Conservation (phyloP, 1,140 invertebrate genomes). For the Sarcophaga bullata region DNA sequence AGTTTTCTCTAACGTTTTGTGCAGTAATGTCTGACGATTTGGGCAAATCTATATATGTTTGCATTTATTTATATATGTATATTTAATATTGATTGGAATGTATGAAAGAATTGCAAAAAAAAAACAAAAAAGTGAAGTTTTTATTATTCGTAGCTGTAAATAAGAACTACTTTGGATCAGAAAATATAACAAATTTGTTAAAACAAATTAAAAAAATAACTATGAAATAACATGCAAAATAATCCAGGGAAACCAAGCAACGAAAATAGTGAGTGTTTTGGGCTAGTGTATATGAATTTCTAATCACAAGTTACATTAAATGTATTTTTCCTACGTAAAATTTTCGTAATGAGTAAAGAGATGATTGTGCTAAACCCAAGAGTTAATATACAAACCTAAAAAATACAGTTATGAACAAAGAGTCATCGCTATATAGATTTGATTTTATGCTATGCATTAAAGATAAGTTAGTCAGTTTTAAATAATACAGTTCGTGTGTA, state of each 20-base stretch:
- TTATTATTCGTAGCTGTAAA: constrained; percentile 4
- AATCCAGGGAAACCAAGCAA: background rate
- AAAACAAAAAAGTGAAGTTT: constrained; percentile 28
- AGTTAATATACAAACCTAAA: background rate
- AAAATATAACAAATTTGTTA: constrained; percentile 9
- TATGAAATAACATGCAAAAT: constrained; percentile 28
- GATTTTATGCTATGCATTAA: no score
- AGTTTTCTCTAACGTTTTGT: constrained; percentile 34
- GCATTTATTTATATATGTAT: constrained; percentile 17
- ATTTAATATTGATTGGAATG: constrained; percentile 20
- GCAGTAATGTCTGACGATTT: constrained; percentile 28
- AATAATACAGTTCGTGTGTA: no score
- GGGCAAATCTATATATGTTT: constrained; percentile 26
- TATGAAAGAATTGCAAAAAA: constrained; percentile 30
- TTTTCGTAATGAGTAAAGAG: background rate
- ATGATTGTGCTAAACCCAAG: background rate
- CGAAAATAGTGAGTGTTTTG: background rate
- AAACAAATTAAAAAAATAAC: constrained; percentile 1
- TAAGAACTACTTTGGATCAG: constrained; percentile 8
- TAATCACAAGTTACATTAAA: background rate
- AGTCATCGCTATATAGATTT: no score
- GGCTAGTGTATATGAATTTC: background rate
- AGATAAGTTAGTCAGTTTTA: no score
- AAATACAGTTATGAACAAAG: no score
- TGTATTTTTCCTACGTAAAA: background rate